These are phyloP conservation scores for Sycophila texana DNA, from an alignment of 2,888 invertebrate species.

Conservation along the genomic window DNA sequence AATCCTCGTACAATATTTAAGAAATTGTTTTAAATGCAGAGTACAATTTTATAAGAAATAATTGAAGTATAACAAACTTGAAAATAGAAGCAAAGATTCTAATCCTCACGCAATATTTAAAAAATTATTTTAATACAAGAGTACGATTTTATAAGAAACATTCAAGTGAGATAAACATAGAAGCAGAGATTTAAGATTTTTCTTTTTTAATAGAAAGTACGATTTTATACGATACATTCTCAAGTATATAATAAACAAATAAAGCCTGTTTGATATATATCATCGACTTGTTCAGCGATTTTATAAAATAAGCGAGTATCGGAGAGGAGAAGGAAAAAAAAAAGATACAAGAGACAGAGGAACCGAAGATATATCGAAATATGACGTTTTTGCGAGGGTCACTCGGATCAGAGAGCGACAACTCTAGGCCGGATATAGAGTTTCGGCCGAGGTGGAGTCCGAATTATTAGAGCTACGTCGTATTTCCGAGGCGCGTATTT, in stretches of 20 bases:
- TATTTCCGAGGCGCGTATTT: not conserved
- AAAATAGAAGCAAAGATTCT: too few relatives aligned
- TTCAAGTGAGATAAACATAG: too few relatives aligned
- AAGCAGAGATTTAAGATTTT: too few relatives aligned
- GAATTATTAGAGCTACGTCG: constrained; percentile 11
- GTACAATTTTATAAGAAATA: not conserved
- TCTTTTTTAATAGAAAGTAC: not conserved
- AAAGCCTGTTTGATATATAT: not conserved
- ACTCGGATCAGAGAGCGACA: constrained; percentile 1
- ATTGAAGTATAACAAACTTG: too few relatives aligned
- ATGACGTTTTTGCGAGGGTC: constrained; percentile 42
- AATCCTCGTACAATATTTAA: not conserved
- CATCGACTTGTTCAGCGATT: not conserved
- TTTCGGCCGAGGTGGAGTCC: not conserved
- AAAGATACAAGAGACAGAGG: not conserved
- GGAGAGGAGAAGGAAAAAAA: not conserved
- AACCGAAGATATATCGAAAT: not conserved
- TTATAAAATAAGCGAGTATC: not conserved
- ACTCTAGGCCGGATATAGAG: constrained; percentile 17
- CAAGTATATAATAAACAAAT: not conserved
- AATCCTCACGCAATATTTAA: not conserved
- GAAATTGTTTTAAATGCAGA: not conserved
- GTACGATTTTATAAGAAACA: not conserved
- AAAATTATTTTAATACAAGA: not conserved
- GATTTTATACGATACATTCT: not conserved